phyloP scores from a whole-genome alignment of 2,888 invertebrate genomes.

The Dryobotodes eremita region DNA sequence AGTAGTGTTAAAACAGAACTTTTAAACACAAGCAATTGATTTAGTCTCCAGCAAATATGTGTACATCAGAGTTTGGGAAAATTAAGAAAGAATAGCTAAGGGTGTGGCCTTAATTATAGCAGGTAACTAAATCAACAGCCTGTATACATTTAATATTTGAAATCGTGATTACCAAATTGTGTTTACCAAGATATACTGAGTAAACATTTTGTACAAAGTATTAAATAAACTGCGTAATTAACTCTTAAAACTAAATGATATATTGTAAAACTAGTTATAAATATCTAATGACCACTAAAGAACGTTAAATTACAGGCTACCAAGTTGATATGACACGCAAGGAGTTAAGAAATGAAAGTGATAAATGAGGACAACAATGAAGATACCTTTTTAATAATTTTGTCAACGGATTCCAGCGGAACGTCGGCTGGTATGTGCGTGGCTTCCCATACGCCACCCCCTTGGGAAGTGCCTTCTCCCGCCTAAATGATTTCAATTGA shows the following conservation, averaged over 20 bases:
- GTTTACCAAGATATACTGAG: neutral
- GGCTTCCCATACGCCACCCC: slow-evolving; percentile 73
- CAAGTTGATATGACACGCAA: slow-evolving; percentile 6
- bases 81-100: neutral
- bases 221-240: neutral
- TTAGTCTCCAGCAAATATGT: too few relatives aligned
- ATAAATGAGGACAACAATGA: slow-evolving; percentile 28
- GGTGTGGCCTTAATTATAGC: neutral
- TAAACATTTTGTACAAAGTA: slow-evolving; percentile 7
- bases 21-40: neutral
- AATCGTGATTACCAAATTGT: too few relatives aligned
- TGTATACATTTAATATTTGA: neutral
- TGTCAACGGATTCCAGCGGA: slow-evolving; percentile 83
- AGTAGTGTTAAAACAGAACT: neutral
- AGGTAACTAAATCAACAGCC: neutral
- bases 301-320: slow-evolving; percentile 8
- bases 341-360: slow-evolving; percentile 29
- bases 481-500: slow-evolving; percentile 50
- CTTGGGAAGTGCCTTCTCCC: slow-evolving; percentile 64
- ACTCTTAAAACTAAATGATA: slow-evolving; percentile 22
- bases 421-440: slow-evolving; percentile 69
- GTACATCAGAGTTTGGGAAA: neutral
- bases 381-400: slow-evolving; percentile 88
- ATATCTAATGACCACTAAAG: slow-evolving; percentile 5
- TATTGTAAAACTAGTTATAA: neutral